phyloP scores from a whole-genome alignment of 2,797 vertebrate genomes.

The Tangara arthus region DNA sequence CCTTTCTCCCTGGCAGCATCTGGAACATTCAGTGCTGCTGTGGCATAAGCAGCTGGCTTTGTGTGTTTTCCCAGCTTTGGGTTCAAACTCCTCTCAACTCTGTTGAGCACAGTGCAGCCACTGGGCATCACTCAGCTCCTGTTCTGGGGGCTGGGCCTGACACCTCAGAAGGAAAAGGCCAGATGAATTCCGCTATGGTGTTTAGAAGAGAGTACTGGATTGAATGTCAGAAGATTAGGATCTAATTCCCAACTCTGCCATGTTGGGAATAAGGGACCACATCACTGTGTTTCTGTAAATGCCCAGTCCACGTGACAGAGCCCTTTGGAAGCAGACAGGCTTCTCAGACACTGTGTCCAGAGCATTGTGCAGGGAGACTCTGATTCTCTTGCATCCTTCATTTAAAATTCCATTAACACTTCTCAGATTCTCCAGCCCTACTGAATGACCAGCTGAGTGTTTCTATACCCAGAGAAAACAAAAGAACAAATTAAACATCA shows the following conservation, averaged over 20 bases:
- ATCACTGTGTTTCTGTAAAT: background rate
- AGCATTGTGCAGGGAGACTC: background rate
- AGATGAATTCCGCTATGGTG: background rate
- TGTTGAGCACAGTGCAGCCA: fast-evolving
- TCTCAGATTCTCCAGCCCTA: background rate
- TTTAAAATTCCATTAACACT: background rate
- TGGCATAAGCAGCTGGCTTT: background rate
- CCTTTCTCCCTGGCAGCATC: background rate
- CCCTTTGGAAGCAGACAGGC: background rate
- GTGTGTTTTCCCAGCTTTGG: background rate
- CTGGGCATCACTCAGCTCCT: background rate
- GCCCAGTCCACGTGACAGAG: background rate
- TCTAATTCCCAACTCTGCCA: background rate
- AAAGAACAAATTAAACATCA: background rate
- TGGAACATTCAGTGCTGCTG: background rate
- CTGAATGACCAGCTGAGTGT: background rate
- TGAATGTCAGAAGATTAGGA: background rate
- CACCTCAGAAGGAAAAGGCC: background rate
- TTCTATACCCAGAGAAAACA: background rate
- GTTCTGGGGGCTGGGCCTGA: background rate
- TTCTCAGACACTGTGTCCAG: background rate
- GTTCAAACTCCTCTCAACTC: background rate
- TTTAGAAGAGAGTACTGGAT: background rate
- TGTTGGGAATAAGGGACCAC: background rate
- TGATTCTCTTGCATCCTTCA: background rate